phyloP scores from a whole-genome alignment of 2,113 vertebrate genomes.

The Motacilla tschutschensis region DNA sequence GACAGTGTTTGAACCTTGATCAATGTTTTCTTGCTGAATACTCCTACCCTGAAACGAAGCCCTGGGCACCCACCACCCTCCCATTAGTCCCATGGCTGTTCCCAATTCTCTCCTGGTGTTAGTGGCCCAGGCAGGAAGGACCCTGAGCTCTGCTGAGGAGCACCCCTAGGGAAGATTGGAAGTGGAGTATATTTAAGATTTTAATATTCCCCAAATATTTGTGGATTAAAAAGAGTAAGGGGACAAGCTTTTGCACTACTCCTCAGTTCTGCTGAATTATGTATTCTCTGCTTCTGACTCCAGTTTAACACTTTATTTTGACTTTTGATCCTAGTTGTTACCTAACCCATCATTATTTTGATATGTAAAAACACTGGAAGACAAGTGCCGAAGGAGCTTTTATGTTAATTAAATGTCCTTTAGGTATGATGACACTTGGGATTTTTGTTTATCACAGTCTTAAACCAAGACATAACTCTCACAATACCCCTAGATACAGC shows the following conservation, averaged over 20 bases:
- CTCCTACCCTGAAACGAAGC: neutral
- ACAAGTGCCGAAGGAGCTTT: neutral
- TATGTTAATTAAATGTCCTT: neutral
- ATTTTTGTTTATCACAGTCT: neutral
- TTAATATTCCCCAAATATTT: neutral
- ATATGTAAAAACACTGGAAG: neutral
- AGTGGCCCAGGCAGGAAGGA: accelerated
- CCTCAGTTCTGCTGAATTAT: neutral
- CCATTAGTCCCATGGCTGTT: neutral
- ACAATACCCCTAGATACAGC: neutral
- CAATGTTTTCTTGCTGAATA: neutral
- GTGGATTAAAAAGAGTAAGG: neutral
- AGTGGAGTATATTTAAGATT: neutral
- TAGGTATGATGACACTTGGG: neutral
- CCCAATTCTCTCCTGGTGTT: neutral
- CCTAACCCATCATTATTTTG: neutral
- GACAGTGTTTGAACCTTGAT: neutral
- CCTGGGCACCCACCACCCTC: accelerated
- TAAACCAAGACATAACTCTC: neutral
- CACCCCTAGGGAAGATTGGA: accelerated
- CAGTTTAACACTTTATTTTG: neutral
- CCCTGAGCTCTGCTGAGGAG: neutral
- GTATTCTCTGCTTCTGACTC: neutral
- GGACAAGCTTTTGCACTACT: neutral
- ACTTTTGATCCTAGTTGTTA: neutral